phyloP scores from a whole-genome alignment of 2,113 vertebrate genomes.

The Odontophorus gujanensis region DNA sequence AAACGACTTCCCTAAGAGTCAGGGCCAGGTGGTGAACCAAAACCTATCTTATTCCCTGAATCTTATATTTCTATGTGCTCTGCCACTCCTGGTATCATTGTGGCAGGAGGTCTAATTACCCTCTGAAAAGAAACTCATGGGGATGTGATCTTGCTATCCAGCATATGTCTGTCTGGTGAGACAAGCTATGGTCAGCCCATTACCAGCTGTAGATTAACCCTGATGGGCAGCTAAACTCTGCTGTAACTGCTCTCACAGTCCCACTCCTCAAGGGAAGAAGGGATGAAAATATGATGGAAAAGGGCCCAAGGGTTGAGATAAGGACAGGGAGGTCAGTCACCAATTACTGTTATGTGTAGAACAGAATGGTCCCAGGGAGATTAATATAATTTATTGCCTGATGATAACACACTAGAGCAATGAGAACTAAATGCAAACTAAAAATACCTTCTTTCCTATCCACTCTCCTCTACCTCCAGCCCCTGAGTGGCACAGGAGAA shows the following conservation, averaged over 20 bases:
- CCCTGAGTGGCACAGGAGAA: background rate
- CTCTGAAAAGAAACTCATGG: background rate
- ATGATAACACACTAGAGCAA: background rate
- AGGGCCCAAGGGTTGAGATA: background rate
- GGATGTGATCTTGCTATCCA: background rate
- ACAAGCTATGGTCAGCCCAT: background rate
- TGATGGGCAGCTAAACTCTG: background rate
- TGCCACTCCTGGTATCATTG: background rate
- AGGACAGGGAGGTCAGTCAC: background rate
- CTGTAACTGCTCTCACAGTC: background rate
- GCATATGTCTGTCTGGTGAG: background rate
- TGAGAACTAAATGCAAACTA: background rate
- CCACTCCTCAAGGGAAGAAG: background rate
- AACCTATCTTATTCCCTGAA: background rate
- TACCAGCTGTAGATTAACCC: background rate
- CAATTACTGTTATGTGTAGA: background rate
- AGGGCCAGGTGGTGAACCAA: background rate
- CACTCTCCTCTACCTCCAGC: background rate
- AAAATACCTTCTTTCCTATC: background rate
- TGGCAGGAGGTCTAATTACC: background rate
- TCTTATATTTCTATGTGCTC: rapidly evolving
- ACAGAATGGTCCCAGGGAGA: background rate
- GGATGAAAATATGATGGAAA: background rate
- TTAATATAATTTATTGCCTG: background rate
- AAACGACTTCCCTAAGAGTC: background rate